Evolutionary conservation across 2,113 vertebrate species (phyloP).

Genomic region (Anthoscopus minutus): DNA sequence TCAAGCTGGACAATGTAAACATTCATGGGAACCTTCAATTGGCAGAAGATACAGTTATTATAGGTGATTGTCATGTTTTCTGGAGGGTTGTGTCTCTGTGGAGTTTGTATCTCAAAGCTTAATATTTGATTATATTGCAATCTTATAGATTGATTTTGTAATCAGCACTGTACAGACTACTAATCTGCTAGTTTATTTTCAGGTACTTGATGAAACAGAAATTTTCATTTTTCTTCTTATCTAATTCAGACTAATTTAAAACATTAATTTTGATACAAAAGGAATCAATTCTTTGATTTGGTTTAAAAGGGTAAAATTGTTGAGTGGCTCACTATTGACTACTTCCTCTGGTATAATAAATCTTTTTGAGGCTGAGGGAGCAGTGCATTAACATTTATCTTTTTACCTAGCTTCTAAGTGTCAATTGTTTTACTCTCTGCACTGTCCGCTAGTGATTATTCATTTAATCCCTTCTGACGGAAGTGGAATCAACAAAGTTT

Average conservation of each 20-base stretch:
- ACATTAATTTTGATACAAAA: neutral
- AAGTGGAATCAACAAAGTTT: neutral
- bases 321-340: neutral
- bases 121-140: neutral
- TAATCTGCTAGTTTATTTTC: neutral
- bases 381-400: neutral
- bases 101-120: neutral
- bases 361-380: neutral
- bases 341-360: constrained; percentile 18
- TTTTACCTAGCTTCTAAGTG: neutral
- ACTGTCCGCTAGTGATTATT: neutral
- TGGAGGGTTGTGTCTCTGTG: neutral
- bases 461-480: neutral
- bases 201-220: neutral
- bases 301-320: neutral
- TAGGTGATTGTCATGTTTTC: neutral
- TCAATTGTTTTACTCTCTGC: neutral
- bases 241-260: neutral
- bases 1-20: neutral
- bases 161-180: neutral
- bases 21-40: neutral
- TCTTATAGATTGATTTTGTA: neutral
- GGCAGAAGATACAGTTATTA: neutral
- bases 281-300: neutral
- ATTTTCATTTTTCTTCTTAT: neutral